phyloP scores from a whole-genome alignment of 37 sponge, comb jelly and placozoan genomes.

The Diacarnus erythraeanus region DNA sequence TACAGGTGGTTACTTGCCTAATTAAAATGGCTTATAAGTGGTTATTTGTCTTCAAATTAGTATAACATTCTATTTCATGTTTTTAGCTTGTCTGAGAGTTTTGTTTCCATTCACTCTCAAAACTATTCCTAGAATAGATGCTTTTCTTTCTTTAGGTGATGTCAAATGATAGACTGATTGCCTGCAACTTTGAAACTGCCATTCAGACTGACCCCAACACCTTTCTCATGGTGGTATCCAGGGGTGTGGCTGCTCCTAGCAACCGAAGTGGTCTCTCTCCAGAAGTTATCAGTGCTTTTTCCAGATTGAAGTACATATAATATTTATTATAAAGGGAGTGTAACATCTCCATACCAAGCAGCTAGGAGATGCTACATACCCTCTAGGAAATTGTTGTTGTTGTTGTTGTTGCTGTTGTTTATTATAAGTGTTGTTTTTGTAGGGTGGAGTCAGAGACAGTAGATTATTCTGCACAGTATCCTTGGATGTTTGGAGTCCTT shows the following conservation, averaged over 20 bases:
- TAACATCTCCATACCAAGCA: too few relatives aligned
- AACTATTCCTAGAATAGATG: too few relatives aligned
- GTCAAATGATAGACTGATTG: constrained; percentile 46
- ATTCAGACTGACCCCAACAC: constrained; percentile 42
- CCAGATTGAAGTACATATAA: background rate
- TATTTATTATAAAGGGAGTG: background rate
- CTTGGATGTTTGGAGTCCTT: constrained; percentile 61
- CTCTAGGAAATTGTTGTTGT: background rate
- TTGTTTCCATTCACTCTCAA: too few relatives aligned
- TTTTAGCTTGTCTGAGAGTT: too few relatives aligned
- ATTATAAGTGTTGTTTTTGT: background rate
- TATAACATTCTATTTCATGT: too few relatives aligned
- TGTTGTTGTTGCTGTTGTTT: background rate
- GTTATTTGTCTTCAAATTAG: too few relatives aligned
- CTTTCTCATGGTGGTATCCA: constrained; percentile 19
- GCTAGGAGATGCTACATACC: too few relatives aligned
- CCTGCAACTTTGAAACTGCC: constrained; percentile 62
- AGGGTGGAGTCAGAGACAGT: constrained; percentile 34
- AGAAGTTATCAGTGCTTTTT: constrained; percentile 38
- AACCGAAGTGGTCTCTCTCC: constrained; percentile 49
- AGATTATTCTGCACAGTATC: constrained; percentile 63
- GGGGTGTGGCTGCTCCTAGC: constrained; percentile 35
- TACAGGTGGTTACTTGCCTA: too few relatives aligned
- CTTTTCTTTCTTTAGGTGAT: constrained; percentile 19
- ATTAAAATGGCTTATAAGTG: too few relatives aligned